Evolutionary conservation across 1,140 invertebrate genomes (phyloP).

Genomic region (Cyrtorhinus lividipennis): DNA sequence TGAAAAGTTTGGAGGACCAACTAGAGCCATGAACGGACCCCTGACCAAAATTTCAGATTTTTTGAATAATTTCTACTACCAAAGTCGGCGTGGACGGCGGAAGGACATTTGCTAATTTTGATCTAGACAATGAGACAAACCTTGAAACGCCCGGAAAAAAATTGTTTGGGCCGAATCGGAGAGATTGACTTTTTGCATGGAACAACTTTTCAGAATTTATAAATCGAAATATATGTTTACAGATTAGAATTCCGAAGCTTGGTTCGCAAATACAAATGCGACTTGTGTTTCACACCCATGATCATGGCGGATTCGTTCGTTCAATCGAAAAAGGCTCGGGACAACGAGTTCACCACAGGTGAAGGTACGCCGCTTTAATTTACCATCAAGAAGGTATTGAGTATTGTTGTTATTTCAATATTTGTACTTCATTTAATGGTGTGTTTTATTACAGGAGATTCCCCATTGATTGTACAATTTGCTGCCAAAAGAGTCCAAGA

Average conservation of each 20-base stretch:
- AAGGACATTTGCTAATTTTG: neutral
- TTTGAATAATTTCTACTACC: neutral
- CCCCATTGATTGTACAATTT: conserved; percentile 86
- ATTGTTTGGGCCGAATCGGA: too few relatives aligned
- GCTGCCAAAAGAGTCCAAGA: conserved; percentile 72
- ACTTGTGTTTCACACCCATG: conserved; percentile 92
- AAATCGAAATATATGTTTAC: conserved; percentile 18
- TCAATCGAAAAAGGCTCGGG: conserved; percentile 69
- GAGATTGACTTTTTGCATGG: neutral
- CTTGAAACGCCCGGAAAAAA: too few relatives aligned
- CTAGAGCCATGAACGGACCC: too few relatives aligned
- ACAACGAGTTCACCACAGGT: conserved; percentile 77
- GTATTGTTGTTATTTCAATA: conserved; percentile 7
- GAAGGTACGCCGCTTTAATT: too few relatives aligned
- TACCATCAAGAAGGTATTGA: too few relatives aligned
- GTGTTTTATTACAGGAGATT: conserved; percentile 39
- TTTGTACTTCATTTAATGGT: too few relatives aligned
- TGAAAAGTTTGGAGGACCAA: too few relatives aligned
- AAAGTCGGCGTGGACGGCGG: neutral
- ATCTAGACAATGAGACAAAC: too few relatives aligned
- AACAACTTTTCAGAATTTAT: neutral
- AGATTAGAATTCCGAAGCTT: conserved; percentile 72
- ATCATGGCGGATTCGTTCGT: conserved; percentile 88
- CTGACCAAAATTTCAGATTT: neutral
- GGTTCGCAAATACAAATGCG: conserved; percentile 69